These are phyloP conservation scores for Ophion ventricosus DNA, from an alignment of 2,888 invertebrate species.

Conservation along the genomic window DNA sequence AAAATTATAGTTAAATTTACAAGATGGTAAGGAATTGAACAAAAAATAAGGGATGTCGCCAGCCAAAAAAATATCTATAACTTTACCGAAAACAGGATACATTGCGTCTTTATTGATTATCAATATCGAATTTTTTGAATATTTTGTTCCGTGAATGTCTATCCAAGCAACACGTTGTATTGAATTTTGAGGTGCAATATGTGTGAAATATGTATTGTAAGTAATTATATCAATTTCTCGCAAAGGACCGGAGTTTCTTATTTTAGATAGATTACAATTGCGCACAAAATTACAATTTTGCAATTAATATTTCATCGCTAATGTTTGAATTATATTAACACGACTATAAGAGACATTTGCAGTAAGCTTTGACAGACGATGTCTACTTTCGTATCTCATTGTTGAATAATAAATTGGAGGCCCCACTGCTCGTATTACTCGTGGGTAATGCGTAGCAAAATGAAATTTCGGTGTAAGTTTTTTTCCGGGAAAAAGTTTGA, in stretches of 20 bases:
- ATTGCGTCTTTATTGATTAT: constrained; percentile 21
- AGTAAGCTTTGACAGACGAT: no score
- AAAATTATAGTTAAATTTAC: constrained; percentile 14
- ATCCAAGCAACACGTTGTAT: constrained; percentile 17
- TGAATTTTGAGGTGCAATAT: constrained; percentile 15
- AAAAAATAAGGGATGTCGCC: constrained; percentile 25
- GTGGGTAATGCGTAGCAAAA: constrained; percentile 21
- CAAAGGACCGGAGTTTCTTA: no score
- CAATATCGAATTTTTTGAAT: constrained; percentile 6
- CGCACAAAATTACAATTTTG: constrained; percentile 22
- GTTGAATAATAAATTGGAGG: no score
- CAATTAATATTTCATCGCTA: no score
- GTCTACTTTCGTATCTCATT: no score
- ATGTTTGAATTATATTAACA: no score
- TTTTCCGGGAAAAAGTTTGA: constrained; percentile 15
- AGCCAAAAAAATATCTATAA: constrained; percentile 14
- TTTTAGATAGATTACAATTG: no score
- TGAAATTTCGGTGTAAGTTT: constrained; percentile 10
- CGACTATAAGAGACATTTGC: no score
- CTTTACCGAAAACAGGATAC: constrained; percentile 17
- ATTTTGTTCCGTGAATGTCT: constrained; percentile 18
- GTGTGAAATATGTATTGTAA: constrained; percentile 21
- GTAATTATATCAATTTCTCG: no score
- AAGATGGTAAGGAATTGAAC: constrained; percentile 1
- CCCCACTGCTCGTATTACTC: constrained; percentile 25